These are phyloP conservation scores for Sipha flava DNA, from an alignment of 1,140 invertebrate species.

Conservation along the genomic window DNA sequence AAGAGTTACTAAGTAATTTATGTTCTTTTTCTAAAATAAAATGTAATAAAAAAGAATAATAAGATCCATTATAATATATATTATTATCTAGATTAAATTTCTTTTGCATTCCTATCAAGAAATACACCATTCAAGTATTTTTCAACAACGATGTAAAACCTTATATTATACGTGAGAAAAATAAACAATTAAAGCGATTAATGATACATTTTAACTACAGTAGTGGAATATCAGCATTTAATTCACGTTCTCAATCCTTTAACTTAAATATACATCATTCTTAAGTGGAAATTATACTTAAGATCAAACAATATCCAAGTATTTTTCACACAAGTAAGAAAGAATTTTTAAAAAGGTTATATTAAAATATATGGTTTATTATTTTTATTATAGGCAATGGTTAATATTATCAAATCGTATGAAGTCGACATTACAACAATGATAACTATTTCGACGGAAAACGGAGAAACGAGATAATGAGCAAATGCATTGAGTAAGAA, in stretches of 20 bases:
- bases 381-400: no score
- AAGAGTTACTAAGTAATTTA: neutral
- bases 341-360: no score
- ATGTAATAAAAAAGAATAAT: neutral
- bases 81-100: neutral
- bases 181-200: slow-evolving; percentile 2
- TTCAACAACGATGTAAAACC: neutral
- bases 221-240: neutral
- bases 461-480: no score
- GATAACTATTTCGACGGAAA: no score
- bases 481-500: no score
- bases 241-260: neutral
- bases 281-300: neutral
- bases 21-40: neutral
- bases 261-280: neutral
- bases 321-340: no score
- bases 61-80: no score
- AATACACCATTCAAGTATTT: neutral
- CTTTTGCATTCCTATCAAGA: neutral
- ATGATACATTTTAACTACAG: neutral
- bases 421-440: no score
- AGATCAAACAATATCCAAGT: no score
- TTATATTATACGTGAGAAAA: neutral
- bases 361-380: no score
- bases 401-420: no score